These are phyloP conservation scores for Marcusenius ussheri DNA, from an alignment of 2,113 vertebrate species.

Conservation along the genomic window DNA sequence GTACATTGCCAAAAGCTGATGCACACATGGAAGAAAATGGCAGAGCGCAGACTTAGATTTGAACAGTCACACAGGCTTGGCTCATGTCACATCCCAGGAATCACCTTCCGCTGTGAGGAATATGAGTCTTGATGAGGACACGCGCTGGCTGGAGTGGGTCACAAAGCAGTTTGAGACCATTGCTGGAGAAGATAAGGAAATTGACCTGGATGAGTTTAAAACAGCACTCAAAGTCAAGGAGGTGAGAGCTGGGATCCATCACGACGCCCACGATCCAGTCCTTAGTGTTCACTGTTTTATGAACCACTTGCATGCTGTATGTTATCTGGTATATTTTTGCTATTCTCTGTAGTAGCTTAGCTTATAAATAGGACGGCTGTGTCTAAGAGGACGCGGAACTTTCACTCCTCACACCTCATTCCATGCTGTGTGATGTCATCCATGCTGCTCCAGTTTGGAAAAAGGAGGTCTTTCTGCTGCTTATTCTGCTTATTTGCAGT, in stretches of 20 bases:
- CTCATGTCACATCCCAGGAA: background rate
- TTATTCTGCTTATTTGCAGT: slow-evolving; percentile 48
- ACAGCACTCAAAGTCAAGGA: slow-evolving; percentile 77
- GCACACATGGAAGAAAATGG: background rate
- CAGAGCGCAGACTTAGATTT: background rate
- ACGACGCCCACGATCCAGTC: background rate
- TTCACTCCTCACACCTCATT: background rate
- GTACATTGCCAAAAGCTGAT: background rate
- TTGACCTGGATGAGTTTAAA: slow-evolving; percentile 73
- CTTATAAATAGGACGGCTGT: background rate
- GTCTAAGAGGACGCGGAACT: background rate
- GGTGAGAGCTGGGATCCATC: slow-evolving; percentile 51
- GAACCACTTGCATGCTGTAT: background rate
- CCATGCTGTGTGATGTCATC: background rate
- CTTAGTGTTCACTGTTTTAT: background rate
- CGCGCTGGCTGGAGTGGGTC: slow-evolving; percentile 76
- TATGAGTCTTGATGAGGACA: slow-evolving; percentile 66
- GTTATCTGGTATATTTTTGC: background rate
- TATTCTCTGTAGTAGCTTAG: background rate
- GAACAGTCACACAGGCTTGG: background rate
- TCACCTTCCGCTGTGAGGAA: slow-evolving; percentile 10
- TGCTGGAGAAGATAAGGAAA: slow-evolving; percentile 69
- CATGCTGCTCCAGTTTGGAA: background rate
- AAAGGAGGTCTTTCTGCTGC: background rate
- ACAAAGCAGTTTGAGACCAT: slow-evolving; percentile 70